Evolutionary conservation across 2,113 vertebrate genomes (phyloP).

Genomic region (Oenanthe oenanthe): DNA sequence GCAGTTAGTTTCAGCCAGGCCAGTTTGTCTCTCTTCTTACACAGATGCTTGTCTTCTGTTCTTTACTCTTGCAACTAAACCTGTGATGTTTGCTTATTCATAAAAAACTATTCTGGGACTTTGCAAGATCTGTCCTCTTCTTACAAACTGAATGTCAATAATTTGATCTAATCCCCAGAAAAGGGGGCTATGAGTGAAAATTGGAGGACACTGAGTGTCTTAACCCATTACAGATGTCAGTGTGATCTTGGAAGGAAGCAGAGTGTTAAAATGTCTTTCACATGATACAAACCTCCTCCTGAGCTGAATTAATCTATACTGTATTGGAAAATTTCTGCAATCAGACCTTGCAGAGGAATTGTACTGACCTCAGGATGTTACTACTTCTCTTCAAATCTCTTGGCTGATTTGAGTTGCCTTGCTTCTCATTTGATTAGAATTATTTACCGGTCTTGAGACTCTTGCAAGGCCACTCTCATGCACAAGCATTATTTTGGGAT

Average conservation of each 20-base stretch:
- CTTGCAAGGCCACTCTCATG: not conserved
- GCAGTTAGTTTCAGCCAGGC: not conserved
- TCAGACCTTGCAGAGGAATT: not conserved
- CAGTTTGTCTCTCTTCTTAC: not conserved
- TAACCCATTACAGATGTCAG: not conserved
- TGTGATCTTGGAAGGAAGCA: not conserved
- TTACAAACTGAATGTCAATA: not conserved
- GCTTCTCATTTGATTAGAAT: not conserved
- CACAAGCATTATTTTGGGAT: not conserved
- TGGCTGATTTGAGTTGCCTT: not conserved
- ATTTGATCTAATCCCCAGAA: not conserved
- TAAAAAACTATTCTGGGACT: not conserved
- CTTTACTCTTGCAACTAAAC: slow-evolving; percentile 13
- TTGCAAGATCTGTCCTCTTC: not conserved
- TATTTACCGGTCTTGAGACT: slow-evolving; percentile 12
- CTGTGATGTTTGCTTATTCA: not conserved
- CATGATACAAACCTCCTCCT: not conserved
- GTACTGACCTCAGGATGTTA: not conserved
- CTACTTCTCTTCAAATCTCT: slow-evolving; percentile 1
- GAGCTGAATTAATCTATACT: not conserved
- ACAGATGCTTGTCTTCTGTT: not conserved
- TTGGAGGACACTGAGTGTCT: not conserved
- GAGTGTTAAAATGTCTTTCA: not conserved
- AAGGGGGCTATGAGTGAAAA: not conserved
- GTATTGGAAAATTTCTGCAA: not conserved